These are phyloP conservation scores for Halcyon badia DNA, from an alignment of 2,797 vertebrate genomes.

Conservation along the genomic window DNA sequence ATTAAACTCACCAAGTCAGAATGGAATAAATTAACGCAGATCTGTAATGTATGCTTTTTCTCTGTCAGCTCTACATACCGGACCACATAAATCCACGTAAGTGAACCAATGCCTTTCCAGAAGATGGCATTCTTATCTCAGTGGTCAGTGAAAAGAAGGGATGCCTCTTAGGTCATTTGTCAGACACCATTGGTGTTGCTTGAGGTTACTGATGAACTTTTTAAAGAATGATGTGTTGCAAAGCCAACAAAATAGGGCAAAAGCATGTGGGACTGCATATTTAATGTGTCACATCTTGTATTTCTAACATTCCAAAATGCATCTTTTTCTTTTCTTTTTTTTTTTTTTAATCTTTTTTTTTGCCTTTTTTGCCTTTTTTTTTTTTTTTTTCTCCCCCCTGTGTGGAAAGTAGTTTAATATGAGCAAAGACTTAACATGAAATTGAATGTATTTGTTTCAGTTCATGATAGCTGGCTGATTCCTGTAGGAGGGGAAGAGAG, in stretches of 20 bases:
- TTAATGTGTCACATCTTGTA: not conserved
- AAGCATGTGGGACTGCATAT: not conserved
- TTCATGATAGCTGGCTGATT: not conserved
- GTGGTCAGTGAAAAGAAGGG: not conserved
- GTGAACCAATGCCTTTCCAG: not conserved
- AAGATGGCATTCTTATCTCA: conserved; percentile 12
- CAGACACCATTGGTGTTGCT: conserved; percentile 8
- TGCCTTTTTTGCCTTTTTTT: not conserved
- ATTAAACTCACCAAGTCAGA: not conserved
- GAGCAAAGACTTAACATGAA: not conserved
- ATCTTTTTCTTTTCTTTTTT: too few species aligned
- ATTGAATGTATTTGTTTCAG: not conserved
- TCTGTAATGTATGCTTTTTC: not conserved
- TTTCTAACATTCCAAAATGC: not conserved
- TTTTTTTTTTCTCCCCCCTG: not conserved
- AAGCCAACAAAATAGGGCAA: not conserved
- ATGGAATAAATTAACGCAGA: not conserved
- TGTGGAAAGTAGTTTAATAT: not conserved
- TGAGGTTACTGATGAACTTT: not conserved
- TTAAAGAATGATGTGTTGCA: not conserved
- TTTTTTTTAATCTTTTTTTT: too few species aligned
- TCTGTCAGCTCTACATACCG: not conserved
- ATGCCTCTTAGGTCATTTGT: not conserved
- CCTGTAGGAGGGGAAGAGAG: not conserved
- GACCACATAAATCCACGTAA: not conserved